These are phyloP conservation scores for Folsomia candida DNA, from an alignment of 2,888 invertebrate species.

Conservation along the genomic window DNA sequence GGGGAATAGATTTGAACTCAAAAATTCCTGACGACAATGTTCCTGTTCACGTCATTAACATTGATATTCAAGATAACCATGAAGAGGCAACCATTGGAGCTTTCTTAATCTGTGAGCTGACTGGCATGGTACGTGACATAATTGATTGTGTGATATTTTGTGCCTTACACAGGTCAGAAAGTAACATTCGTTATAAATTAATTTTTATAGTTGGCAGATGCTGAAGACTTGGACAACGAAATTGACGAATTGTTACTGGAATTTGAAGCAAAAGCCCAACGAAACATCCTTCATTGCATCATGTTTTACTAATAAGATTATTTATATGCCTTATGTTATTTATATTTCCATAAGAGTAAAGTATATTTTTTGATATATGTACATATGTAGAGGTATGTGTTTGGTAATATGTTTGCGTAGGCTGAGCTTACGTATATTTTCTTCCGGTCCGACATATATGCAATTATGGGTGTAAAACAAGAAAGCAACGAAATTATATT, in stretches of 20 bases:
- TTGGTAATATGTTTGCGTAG: too few relatives aligned
- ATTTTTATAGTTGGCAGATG: constrained; percentile 69
- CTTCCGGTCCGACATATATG: too few relatives aligned
- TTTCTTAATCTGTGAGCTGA: constrained; percentile 94
- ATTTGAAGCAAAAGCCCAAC: constrained; percentile 82
- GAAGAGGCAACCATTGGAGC: constrained; percentile 99
- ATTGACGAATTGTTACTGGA: constrained; percentile 93
- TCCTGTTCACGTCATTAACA: constrained; percentile 93
- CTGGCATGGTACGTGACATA: constrained; percentile 69
- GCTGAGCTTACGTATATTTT: too few relatives aligned
- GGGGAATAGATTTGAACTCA: constrained; percentile 64
- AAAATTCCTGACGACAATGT: constrained; percentile 75
- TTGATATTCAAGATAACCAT: constrained; percentile 98
- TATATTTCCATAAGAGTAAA: background rate
- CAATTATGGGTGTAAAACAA: too few relatives aligned
- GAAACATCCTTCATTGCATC: constrained; percentile 88
- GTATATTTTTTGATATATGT: background rate
- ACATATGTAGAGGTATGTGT: too few relatives aligned
- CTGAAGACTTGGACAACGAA: constrained; percentile 93
- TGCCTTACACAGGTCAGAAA: too few relatives aligned
- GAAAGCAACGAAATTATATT: too few relatives aligned
- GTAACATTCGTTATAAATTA: too few relatives aligned
- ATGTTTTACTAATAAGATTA: constrained; percentile 58
- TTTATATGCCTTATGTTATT: too few relatives aligned
- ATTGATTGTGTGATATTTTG: too few relatives aligned